These are phyloP conservation scores for Limanda limanda DNA, from an alignment of 2,113 vertebrate species.

Conservation along the genomic window DNA sequence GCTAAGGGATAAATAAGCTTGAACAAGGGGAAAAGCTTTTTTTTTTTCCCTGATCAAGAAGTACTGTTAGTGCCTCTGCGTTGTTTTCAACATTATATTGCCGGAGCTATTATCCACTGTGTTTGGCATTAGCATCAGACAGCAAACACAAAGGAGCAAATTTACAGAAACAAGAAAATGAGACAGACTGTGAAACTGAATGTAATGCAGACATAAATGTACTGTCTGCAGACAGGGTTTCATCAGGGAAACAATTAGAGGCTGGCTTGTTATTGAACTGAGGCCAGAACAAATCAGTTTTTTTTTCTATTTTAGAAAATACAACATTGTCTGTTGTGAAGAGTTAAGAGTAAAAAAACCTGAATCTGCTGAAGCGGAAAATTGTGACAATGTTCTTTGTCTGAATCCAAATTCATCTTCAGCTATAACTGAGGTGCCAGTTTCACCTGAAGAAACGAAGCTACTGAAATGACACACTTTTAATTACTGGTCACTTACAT, in stretches of 20 bases:
- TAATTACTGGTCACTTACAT: conserved; percentile 5
- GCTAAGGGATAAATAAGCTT: conserved; percentile 30
- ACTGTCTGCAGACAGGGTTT: conserved; percentile 7
- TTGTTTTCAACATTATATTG: not conserved
- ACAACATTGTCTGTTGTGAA: not conserved
- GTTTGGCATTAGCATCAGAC: conserved; percentile 10
- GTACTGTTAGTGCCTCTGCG: not conserved
- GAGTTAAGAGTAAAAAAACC: not conserved
- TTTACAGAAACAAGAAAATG: conserved; percentile 7
- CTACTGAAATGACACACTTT: not conserved
- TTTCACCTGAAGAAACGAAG: not conserved
- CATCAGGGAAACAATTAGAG: conserved; percentile 10
- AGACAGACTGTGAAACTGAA: conserved; percentile 5
- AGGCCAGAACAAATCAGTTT: not conserved
- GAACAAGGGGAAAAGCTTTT: conserved; percentile 29
- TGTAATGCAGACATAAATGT: conserved; percentile 23
- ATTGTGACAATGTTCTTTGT: not conserved
- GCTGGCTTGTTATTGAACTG: conserved; percentile 1
- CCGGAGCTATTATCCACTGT: conserved; percentile 1
- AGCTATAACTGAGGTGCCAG: not conserved
- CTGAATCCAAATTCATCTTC: conserved; percentile 3
- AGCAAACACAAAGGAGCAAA: conserved; percentile 9
- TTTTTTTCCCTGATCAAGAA: conserved; percentile 26
- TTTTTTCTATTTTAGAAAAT: conserved; percentile 13
- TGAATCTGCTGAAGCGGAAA: not conserved